Evolutionary conservation across 1,140 invertebrate species (phyloP), one percentile per base, ranked within the genome.

Genomic region (Tetramorium alpestre): DNA sequence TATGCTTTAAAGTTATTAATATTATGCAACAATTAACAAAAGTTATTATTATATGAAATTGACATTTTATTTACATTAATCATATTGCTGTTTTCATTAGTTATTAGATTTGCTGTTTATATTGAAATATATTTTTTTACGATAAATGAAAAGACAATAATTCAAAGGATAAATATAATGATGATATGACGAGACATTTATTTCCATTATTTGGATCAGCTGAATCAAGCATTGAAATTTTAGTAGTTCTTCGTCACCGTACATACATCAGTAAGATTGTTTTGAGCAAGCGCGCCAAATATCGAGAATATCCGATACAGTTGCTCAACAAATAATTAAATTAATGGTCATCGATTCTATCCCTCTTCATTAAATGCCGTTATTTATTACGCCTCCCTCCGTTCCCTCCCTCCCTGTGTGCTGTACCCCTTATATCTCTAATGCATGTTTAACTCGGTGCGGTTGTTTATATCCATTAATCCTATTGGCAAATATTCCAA

Each of bases 401-500:
- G 18, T 64, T 11, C 3, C 18, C 25, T 51, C 1, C 10, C 25
- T 11, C 2, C 3, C 5, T 33, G 13, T 18, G 10, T 8, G 8
- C n/a, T 69, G 11, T 73, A 22, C 0, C 13, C 73, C 60, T 6
- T n/a, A 47, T 65, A 51, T 49, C 54, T 84, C 54, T 84, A 84
- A 84, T 84, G n/a, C 25, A 84, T 84, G 54, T 84, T 84, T 75
- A 60, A 84, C 41, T 47, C 54, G 80, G 8, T 60, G 80, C 41
- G 80, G n/a, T 84, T 73, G 80, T 84, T 84, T 84, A 82, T 82
- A 60, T 47, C 69, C 80, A 75, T 84, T 84, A 75, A 75, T 84
- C 18, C 69, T 58, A 73, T 73, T 62, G 54, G 69, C 80, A 84
- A 84, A 75, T 16, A 73, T 54, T 75, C 41, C 0, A 49, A 73